Percentiles rank a stretch among this genome's conserved stretches.
Evolutionary conservation across 2,797 vertebrate genomes (phyloP).

Genomic region (Macropodus opercularis): DNA sequence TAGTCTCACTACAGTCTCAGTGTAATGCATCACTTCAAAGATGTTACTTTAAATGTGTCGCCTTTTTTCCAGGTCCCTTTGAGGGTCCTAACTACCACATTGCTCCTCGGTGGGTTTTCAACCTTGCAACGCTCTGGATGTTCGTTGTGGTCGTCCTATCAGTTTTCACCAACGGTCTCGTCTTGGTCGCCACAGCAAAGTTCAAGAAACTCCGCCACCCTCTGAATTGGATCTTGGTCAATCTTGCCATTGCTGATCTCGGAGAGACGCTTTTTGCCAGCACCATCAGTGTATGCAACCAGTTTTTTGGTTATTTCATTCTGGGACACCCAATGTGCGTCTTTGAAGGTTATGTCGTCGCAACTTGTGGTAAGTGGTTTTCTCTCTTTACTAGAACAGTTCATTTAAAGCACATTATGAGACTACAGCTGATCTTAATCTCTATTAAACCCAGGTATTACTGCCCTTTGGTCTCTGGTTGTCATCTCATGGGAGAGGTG

Average conservation of each 20-base stretch:
- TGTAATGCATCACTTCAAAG: too few species aligned
- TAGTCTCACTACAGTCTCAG: too few species aligned
- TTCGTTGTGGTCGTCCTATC: slow-evolving; percentile 84
- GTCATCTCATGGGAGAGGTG: slow-evolving; percentile 93
- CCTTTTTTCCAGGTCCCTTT: slow-evolving; percentile 72
- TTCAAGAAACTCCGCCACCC: slow-evolving; percentile 93
- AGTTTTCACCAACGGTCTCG: slow-evolving; percentile 88
- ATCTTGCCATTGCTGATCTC: slow-evolving; percentile 90
- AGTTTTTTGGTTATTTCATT: slow-evolving; percentile 88
- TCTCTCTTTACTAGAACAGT: not conserved
- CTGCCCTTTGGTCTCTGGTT: slow-evolving; percentile 89
- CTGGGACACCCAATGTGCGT: slow-evolving; percentile 89
- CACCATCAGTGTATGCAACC: slow-evolving; percentile 90
- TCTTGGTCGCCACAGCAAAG: slow-evolving; percentile 88
- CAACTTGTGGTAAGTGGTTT: slow-evolving; percentile 83
- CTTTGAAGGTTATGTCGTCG: slow-evolving; percentile 87
- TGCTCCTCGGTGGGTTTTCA: slow-evolving; percentile 89
- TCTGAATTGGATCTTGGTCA: slow-evolving; percentile 94
- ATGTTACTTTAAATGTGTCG: too few species aligned
- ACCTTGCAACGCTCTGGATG: slow-evolving; percentile 86
- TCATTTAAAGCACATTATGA: too few species aligned
- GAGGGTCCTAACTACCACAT: slow-evolving; percentile 89
- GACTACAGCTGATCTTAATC: too few species aligned
- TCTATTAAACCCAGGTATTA: slow-evolving; percentile 78
- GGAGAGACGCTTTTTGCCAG: slow-evolving; percentile 89